phyloP scores from a whole-genome alignment of 2,888 invertebrate species.

The Pristionchus fissidentatus region DNA sequence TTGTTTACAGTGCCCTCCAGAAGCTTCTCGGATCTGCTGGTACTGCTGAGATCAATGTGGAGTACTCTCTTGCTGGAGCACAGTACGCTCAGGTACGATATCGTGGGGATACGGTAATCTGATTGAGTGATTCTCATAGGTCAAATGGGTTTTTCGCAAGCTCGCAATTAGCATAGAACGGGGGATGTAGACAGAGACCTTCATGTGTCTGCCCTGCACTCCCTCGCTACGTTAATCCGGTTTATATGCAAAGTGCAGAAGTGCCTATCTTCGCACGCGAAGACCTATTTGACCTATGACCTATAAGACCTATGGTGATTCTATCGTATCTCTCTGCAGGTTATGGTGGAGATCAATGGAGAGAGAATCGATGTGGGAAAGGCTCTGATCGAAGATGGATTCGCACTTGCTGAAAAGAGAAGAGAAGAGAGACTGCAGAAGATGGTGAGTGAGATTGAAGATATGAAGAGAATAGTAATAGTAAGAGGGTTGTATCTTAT shows the following conservation, averaged over 20 bases:
- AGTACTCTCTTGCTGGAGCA: slow-evolving; percentile 66
- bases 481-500: background rate
- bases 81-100: slow-evolving; percentile 61
- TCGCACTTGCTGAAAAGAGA: slow-evolving; percentile 85
- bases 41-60: slow-evolving; percentile 66
- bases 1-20: slow-evolving; percentile 42
- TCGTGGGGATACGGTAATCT: background rate
- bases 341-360: slow-evolving; percentile 57
- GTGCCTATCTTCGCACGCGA: too few species aligned
- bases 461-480: background rate
- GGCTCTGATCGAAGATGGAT: slow-evolving; percentile 88
- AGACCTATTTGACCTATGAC: too few species aligned
- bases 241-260: too few species aligned
- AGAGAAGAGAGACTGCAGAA: slow-evolving; percentile 87
- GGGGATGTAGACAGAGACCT: too few species aligned
- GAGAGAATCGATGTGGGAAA: slow-evolving; percentile 84
- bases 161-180: too few species aligned
- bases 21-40: slow-evolving; percentile 54
- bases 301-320: background rate
- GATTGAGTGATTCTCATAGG: background rate
- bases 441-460: slow-evolving; percentile 79
- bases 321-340: slow-evolving; percentile 50
- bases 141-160: too few species aligned
- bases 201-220: too few species aligned
- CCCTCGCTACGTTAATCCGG: too few species aligned